Base-by-base conservation (phyloP, 2,888 invertebrate genomes). In the Actias luna region DNA sequence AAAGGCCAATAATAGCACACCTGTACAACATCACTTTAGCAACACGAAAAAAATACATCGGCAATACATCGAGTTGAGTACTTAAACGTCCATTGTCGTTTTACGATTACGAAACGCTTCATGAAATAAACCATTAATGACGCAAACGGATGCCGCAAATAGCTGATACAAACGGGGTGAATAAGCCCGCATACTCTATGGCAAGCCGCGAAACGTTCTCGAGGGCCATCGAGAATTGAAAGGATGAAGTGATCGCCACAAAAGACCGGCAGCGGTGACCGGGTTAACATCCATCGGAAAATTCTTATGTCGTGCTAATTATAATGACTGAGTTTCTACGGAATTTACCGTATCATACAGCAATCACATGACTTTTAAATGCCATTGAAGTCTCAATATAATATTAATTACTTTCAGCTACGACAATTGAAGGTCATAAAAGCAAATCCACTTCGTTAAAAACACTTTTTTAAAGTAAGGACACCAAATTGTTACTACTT, bases 181-280 rank as follows among this genome's bases (percentile, higher is more conserved):
- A 80, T 79, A 74, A 75, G 71, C 79, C 82, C 80, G 81, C 81
- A 82, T 80, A 79, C 75, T 78, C 73, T 68, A 71, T 65, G 77
- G 78, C 68, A 69, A 78, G 75, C 82, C 83, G 67, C 82, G 77
- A 75, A 77, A 77, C 69, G 73, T 73, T 78, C 71, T 83, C 72
- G 66, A 83, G 82, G 70, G 76, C 72, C 78, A 81, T 85, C 77
- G 67, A 74, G 74, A 76, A 78, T 77, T 79, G 79, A 81, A 84
- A 80, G 83, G 83, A 81, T 75, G 77, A 75, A 76, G 74, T 78
- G 75, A 71, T 73, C 64, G 62, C 80, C 79, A 73, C 80, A 79
- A 81, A 80, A 77, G 76, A 76, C 72, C 72, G 66, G 55, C 69
- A 61, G 67, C 65, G 70, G 71, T 74, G 74, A 78, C 72, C 71